Percentiles rank a stretch among this genome's conserved stretches.
These are phyloP conservation scores for Indri indri DNA, from an alignment of 2,113 vertebrate genomes.

Conservation along the genomic window DNA sequence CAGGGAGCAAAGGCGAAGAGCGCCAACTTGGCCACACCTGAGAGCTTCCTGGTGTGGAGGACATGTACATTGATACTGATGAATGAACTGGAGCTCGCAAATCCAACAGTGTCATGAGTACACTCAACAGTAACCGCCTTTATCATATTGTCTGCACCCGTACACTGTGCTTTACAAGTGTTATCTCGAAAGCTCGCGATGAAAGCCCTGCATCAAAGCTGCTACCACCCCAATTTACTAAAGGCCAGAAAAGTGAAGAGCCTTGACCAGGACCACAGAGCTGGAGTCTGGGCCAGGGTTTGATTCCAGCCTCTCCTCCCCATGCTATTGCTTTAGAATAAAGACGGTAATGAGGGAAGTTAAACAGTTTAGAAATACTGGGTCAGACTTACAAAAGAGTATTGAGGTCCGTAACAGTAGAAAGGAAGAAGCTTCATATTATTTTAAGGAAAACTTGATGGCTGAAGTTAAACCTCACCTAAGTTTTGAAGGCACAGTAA, in stretches of 20 bases:
- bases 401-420: not conserved
- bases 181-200: not conserved
- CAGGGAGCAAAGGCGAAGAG: not conserved
- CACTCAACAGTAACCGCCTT: rapidly evolving
- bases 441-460: not conserved
- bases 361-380: not conserved
- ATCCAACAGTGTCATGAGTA: not conserved
- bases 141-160: not conserved
- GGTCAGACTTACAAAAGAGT: not conserved
- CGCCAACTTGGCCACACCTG: not conserved
- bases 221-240: not conserved
- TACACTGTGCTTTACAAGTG: not conserved
- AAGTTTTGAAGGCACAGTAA: not conserved
- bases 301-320: not conserved
- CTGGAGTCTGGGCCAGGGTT: not conserved
- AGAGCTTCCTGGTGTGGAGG: not conserved
- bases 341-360: not conserved
- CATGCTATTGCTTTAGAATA: not conserved
- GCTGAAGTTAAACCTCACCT: not conserved
- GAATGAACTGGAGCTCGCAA: not conserved
- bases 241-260: not conserved
- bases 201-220: not conserved
- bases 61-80: not conserved
- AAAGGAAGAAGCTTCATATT: not conserved
- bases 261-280: not conserved